Percentiles rank a stretch among this genome's conserved stretches.
Conservation (phyloP, 2,113 vertebrate genomes). For the Hydrolagus affinis region DNA sequence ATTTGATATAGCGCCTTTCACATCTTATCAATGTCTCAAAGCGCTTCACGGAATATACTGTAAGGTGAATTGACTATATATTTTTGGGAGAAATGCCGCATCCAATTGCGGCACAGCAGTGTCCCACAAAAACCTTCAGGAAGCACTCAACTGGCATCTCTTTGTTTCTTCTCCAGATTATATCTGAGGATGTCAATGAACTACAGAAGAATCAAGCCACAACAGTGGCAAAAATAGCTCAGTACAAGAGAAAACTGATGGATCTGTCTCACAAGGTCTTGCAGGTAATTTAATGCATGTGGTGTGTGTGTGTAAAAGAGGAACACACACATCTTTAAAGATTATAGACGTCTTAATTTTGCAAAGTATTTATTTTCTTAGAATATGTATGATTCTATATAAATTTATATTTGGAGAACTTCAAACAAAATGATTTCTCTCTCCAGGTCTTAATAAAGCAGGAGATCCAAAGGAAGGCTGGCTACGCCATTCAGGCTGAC, state of each 20-base stretch:
- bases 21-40: no score
- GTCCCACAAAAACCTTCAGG: no score
- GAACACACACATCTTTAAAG: neutral
- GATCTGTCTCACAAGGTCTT: constrained; percentile 87
- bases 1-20: no score
- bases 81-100: no score
- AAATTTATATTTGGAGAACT: neutral
- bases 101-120: no score
- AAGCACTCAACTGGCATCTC: no score
- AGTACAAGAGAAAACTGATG: constrained; percentile 96
- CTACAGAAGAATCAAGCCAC: constrained; percentile 95
- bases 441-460: constrained; percentile 88
- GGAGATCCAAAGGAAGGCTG: constrained; percentile 92
- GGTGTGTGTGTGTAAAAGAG: neutral
- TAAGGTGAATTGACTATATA: no score
- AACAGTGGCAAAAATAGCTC: constrained; percentile 89
- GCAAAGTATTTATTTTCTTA: neutral
- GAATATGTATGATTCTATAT: neutral
- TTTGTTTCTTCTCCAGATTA: constrained; percentile 62
- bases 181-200: constrained; percentile 88
- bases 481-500: constrained; percentile 91
- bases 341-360: neutral
- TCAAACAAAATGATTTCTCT: constrained; percentile 26
- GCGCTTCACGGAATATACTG: no score
- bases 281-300: constrained; percentile 61